Evolutionary conservation across 2,113 vertebrate species (phyloP).

Genomic region (Vulpes lagopus): DNA sequence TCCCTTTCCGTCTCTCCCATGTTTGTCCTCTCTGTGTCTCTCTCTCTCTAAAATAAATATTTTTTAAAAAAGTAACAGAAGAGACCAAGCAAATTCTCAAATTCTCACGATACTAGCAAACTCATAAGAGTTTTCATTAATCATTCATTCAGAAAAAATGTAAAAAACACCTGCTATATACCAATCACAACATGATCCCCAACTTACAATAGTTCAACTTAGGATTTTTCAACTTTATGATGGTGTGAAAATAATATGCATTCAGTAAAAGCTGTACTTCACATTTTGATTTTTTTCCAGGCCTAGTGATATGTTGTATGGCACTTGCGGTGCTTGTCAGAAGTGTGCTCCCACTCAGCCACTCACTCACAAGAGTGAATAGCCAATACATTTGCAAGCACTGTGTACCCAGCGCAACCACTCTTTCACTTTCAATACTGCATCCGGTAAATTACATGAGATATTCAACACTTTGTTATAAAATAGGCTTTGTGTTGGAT

Average conservation of each 20-base stretch:
- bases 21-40: no score
- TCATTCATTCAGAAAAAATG: conserved; percentile 10
- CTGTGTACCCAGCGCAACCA: neutral
- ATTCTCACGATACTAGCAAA: conserved; percentile 12
- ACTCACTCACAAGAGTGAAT: neutral
- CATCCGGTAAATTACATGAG: neutral
- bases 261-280: neutral
- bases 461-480: neutral
- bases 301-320: neutral
- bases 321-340: neutral
- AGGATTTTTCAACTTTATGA: neutral
- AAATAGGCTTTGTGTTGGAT: neutral
- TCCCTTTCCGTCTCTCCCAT: no score
- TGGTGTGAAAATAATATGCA: neutral
- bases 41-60: no score
- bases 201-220: neutral
- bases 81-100: neutral
- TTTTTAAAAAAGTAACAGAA: neutral
- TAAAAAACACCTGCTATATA: neutral
- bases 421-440: neutral
- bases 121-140: neutral
- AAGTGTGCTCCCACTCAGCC: neutral
- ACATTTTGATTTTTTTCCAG: neutral
- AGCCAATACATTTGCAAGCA: neutral
- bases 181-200: neutral